Base-by-base conservation (phyloP, 2,797 vertebrate species). In the Danio aesculapii region DNA sequence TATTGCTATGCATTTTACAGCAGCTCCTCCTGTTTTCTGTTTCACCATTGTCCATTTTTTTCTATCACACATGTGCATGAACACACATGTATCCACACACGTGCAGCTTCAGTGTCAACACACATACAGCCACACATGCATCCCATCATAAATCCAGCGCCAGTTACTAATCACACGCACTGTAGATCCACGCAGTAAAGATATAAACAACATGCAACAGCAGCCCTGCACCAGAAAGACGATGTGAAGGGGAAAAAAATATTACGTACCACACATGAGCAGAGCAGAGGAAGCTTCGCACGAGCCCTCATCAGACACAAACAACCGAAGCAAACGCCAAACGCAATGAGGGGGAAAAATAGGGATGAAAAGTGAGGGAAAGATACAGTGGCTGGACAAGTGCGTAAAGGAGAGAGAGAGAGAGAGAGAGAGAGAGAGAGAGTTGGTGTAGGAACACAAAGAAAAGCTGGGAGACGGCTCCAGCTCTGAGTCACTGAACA, bases 191-290 rank as follows among this genome's bases (percentile, higher is more conserved):
- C 39, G 39, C 41, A 82, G 83, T 85, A 83, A 80, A 88, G 86
- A 87, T 87, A 89, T 83, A 88, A 85, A 87, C 87, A 86, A 67
- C 47, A 62, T 46, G 72, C 82, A 88, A 75, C 83, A 88, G 59
- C 68, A 52, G 49, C 50, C 69, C 81, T 88, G 85, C 86, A 80
- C 84, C 87, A 86, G 88, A 77, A 84, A 63, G 64, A 79, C 73
- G 83, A 90, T 90, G 90, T 89, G 90, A 85, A 89, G 92, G 83
- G 66, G 85, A 88, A 46, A 63, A 89, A 92, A 68, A 89, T 76
- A 91, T 92, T 93, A 96, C 96, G 92, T 97, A 97, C 96, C 96
- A 97, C 96, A 93, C 96, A 97, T 89, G 96, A 95, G 92, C 96
- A 97, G 94, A 97, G 94, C 87, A 95, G 95, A 93, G 96, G 95